Evolutionary conservation across 2,888 invertebrate genomes (phyloP).

Genomic region (Catocala nupta): DNA sequence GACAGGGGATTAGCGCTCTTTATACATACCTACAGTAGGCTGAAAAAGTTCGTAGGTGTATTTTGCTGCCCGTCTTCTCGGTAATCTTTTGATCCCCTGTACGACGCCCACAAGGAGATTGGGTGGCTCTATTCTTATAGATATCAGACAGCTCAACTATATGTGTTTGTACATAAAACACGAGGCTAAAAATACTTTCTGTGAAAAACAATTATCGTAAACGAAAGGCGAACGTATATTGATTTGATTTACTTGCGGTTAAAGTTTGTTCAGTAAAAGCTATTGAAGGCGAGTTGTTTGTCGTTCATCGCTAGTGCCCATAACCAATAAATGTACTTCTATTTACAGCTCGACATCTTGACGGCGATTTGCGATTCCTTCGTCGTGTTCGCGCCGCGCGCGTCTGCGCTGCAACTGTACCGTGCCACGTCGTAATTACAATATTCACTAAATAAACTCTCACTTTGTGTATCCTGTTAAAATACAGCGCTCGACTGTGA

Average conservation of each 20-base stretch:
- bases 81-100: conserved; percentile 7
- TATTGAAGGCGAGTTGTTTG: conserved; percentile 40
- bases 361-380: conserved; percentile 50
- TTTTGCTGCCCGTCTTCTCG: background rate
- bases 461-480: conserved; percentile 32
- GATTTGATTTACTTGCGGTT: conserved; percentile 43
- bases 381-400: background rate
- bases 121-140: too few species aligned
- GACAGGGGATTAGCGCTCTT: conserved; percentile 3
- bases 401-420: conserved; percentile 1
- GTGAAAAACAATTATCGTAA: conserved; percentile 14
- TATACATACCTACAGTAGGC: background rate
- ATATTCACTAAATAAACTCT: conserved; percentile 38
- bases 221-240: conserved; percentile 36
- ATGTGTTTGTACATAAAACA: background rate
- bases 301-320: conserved; percentile 43
- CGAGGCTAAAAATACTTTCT: background rate
- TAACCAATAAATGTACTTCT: conserved; percentile 44
- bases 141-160: too few species aligned
- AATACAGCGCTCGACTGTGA: conserved; percentile 30
- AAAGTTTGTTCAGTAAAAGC: conserved; percentile 42
- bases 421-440: conserved; percentile 40
- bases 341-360: conserved; percentile 44
- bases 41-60: conserved; percentile 8
- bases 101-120: too few species aligned